Evolutionary conservation across 1,140 invertebrate species (phyloP), one percentile per base, ranked within the genome.

Genomic region (Zeugodacus cucurbitae): DNA sequence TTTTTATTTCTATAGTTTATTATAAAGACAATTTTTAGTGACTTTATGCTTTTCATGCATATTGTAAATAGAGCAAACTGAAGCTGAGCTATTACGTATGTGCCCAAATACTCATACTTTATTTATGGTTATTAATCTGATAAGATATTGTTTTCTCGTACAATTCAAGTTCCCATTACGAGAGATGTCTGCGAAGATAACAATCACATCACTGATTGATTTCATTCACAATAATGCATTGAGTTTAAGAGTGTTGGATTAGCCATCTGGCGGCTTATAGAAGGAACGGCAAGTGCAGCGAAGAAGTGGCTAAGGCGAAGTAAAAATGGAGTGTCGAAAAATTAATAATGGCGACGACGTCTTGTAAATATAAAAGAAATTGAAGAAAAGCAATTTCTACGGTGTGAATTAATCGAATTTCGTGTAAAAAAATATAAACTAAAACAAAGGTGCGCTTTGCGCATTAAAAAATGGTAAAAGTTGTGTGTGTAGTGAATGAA

Each of bases 331-430:
- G 87, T 82, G 74, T 88, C 87, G 70, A 88, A 64, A 64, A 64
- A 64, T 87, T 87, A 64, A 88, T 74, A 88, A 88, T 88, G 87
- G 87, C 87, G 87, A 88, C 87, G 67, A 88, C 87, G 67, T 82
- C 74, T 82, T 82, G 59, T 59, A 87, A 87, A 87, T 59, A 87
- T 59, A 87, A 87, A 87, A 87, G 59, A 87, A 87, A 87, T 64
- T 59, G 37, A 87, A 87, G 54, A 87, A 87, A 87, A 64, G 86
- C 54, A 54, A 87, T 82, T 82, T 82, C 74, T 48, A 82, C 37
- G 74, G 74, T 44, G 74, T 34, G n/a, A 82, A 82, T 82, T 54
- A 20, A 82, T 82, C 20, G 41, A 54, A 82, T 20, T 22, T 48
- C 34, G 26, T 41, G 22, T 41, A 26, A 82, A 82, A 82, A 54